Base-by-base conservation (phyloP, 2,888 invertebrate species). In the Timema cristinae region DNA sequence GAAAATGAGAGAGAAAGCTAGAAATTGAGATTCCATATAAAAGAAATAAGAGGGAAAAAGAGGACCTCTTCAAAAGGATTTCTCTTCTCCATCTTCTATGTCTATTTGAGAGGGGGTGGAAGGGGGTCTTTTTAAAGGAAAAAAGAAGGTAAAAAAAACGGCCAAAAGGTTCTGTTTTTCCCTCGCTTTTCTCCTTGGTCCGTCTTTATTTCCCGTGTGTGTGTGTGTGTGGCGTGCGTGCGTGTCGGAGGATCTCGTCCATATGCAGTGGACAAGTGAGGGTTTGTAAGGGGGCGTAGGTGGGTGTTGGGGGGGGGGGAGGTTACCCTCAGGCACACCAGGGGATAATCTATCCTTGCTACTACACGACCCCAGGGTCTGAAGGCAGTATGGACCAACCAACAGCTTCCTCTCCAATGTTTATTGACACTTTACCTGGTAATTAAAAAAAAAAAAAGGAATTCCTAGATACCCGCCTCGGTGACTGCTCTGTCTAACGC, bases 31-130 rank as follows among this genome's bases (percentile, higher is more conserved):
- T 32, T 32, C 32, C 32, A 4, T 32, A 32, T 32, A 32, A 32
- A 61, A 63, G 51, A 50, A 61, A 51, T 63, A 49, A 15, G 52
- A 11, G 11, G 47, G 68, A 48, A 72, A 68, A 69, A 71, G 69
- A 72, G 71, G 73, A 73, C 71, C 70, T 70, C 72, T 72, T 73
- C 73, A 73, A 73, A 73, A 73, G 73, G 70, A 70, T 71, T 71
- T 71, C 59, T 47, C 59, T 68, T 50, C 54, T 59, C 70, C 63
- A 61, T 67, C 67, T 70, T 69, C 71, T 71, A 70, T 68, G 50
- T 59, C 50, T 63, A 32, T 32, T 32, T 32, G 32, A 32, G 32
- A 32, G 4, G 32, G 32, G 32, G 32, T 32, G 32, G 1, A 32
- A 32, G 32, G 32, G 32, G 32, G 67, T 67, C 67, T 71, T 67